Base-by-base conservation (phyloP, 92 coral and sea anemone species). In the Palythoa heliodiscus region DNA sequence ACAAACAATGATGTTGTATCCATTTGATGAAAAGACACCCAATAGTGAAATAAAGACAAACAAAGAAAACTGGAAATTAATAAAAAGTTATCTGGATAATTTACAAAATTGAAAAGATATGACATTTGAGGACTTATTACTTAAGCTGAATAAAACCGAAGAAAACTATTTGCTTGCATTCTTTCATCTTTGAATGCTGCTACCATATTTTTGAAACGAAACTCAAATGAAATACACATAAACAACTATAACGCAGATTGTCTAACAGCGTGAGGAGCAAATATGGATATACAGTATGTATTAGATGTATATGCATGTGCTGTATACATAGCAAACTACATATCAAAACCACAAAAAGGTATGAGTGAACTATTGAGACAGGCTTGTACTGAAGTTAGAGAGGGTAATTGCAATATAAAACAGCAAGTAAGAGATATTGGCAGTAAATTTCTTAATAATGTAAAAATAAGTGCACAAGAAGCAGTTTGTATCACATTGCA, bases 261-360 rank as follows among this genome's bases (percentile, higher is more conserved):
- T 66, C 91, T 89, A 13, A 78, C 24, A 22, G 89, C 91, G 75
- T 89, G 92, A 92, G 89, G 92, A 17, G 47, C 74, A 6, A 70
- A 70, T 39, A 29, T 70, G 73, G 73, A 70, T 70, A 80, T 92
- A 89, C 61, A 90, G 81, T 72, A 76, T 71, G 88, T 86, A 23
- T 76, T 90, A 20, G 92, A 89, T 92, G 95, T 92, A 11, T 89
- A 89, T 92, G 93, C 91, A 16, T 87, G 91, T 16, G 70, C 48
- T 43, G 48, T 92, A 89, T 91, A 91, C 55, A 86, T 89, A 0
- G 90, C 86, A 0, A 52, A 85, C 5, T 92, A 89, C 35, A 92
- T 92, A 29, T 89, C 93, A 22, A 92, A 89, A 61, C 82, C 85
- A 12, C 88, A 88, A 76, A 88, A 90, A 61, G 93, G 91, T 5